Percentiles rank a stretch among this genome's conserved stretches.
phyloP scores from a whole-genome alignment of 2,888 invertebrate genomes.

The Heliconius ismenius region DNA sequence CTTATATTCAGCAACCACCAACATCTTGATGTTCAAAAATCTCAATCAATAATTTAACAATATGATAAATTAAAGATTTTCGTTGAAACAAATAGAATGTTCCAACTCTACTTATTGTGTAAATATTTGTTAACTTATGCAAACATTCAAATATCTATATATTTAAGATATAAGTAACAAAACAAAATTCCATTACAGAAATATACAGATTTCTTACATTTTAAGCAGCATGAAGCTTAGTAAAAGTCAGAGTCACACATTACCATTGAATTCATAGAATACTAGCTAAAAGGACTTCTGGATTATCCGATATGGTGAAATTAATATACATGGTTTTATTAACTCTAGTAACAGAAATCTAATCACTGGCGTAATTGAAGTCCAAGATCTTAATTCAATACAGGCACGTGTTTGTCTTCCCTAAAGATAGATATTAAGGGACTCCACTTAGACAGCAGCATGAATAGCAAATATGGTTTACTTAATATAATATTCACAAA shows the following conservation, averaged over 20 bases:
- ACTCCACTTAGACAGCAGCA: not conserved
- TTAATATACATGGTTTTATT: not conserved
- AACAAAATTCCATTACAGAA: not conserved
- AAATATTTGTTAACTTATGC: not conserved
- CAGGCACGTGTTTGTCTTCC: constrained; percentile 37
- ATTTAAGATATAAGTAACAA: not conserved
- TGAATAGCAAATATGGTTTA: not conserved
- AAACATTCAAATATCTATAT: not conserved
- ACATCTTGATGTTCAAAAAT: not conserved
- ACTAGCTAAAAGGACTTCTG: not conserved
- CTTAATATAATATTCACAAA: not conserved
- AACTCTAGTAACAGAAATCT: not conserved
- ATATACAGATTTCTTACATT: not conserved
- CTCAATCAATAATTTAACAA: not conserved
- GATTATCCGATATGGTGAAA: not conserved
- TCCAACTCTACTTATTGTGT: not conserved
- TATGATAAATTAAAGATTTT: not conserved
- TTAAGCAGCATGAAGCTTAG: not conserved
- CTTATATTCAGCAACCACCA: not conserved
- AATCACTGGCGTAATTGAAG: not conserved
- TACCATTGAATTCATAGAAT: not conserved
- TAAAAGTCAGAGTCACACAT: constrained; percentile 15
- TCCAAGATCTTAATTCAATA: constrained; percentile 21
- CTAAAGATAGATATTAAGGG: not conserved
- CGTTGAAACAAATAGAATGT: not conserved